Evolutionary conservation across 2,113 vertebrate species (phyloP), one percentile per base, ranked within the genome.

Genomic region (Ancistrus triradiatus): DNA sequence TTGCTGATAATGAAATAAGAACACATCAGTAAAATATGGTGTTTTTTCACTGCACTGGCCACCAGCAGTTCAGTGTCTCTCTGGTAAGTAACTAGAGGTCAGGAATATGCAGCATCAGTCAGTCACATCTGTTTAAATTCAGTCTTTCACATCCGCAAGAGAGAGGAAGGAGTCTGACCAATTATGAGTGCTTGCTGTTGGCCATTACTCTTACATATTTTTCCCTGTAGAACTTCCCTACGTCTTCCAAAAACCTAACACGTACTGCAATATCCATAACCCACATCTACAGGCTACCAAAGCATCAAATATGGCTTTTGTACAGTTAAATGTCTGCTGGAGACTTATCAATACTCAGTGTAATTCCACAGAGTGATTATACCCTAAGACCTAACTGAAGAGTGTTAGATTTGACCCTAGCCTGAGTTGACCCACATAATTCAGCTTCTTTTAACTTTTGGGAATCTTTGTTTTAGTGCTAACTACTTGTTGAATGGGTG

Each of bases 61-160:
- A n/a, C n/a, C n/a, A n/a, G n/a, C n/a, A n/a, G n/a, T n/a, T n/a
- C n/a, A n/a, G n/a, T n/a, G n/a, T n/a, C n/a, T n/a, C n/a, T n/a
- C n/a, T n/a, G n/a, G n/a, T n/a, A n/a, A n/a, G n/a, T n/a, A n/a
- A n/a, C n/a, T n/a, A n/a, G n/a, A n/a, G n/a, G n/a, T n/a, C n/a
- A n/a, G n/a, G n/a, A 66, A 18, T 65, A 47, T 58, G 50, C 31
- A 53, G 38, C 28, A 14, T 65, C 28, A 53, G 28, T 59, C 48
- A 38, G 38, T 53, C 64, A n/a, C n/a, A n/a, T n/a, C 55, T 59
- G 61, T 46, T 70, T 47, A 71, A 60, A 60, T 53, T 60, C 10
- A 66, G 5, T 49, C 18, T n/a, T n/a, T n/a, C n/a, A n/a, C n/a
- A n/a, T n/a, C n/a, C n/a, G n/a, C n/a, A n/a, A n/a, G n/a, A n/a